Conservation (phyloP, 2,113 vertebrate genomes). For the Prochilodus magdalenae region DNA sequence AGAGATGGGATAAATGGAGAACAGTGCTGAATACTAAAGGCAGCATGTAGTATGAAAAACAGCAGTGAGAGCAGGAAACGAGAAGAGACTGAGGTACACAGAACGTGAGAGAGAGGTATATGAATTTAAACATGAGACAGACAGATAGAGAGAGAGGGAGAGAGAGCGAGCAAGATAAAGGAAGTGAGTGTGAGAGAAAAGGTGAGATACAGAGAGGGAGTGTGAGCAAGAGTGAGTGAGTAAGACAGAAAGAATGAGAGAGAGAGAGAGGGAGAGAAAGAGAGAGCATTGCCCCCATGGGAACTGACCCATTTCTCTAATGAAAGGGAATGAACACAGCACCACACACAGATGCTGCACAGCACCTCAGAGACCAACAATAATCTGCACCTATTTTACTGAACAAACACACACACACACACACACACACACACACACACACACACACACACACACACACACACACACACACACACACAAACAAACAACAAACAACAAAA, state of each 20-base stretch:
- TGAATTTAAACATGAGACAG: too few relatives aligned
- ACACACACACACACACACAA: slow-evolving; percentile 16
- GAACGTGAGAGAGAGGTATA: background rate
- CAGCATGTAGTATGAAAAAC: too few relatives aligned
- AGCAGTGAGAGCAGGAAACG: too few relatives aligned
- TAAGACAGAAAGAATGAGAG: slow-evolving; percentile 45
- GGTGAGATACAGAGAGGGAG: slow-evolving; percentile 11
- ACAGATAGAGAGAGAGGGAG: slow-evolving; percentile 7
- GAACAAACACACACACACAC: slow-evolving; percentile 7
- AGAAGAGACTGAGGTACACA: too few relatives aligned
- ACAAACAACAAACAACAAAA: too few relatives aligned
- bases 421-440: slow-evolving; percentile 10
- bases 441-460: slow-evolving; percentile 6
- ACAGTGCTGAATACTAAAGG: too few relatives aligned
- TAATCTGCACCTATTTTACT: slow-evolving; percentile 23
- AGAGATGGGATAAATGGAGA: too few relatives aligned
- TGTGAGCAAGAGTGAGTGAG: background rate
- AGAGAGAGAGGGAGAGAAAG: slow-evolving; percentile 11
- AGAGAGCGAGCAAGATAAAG: background rate
- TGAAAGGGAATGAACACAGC: slow-evolving; percentile 50
- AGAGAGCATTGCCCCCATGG: slow-evolving; percentile 15
- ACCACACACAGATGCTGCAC: slow-evolving; percentile 41
- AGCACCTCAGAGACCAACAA: slow-evolving; percentile 25
- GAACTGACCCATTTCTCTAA: slow-evolving; percentile 56
- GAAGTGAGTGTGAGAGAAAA: background rate